Evolutionary conservation across 2,888 invertebrate species (phyloP).

Genomic region (Thyatira batis): DNA sequence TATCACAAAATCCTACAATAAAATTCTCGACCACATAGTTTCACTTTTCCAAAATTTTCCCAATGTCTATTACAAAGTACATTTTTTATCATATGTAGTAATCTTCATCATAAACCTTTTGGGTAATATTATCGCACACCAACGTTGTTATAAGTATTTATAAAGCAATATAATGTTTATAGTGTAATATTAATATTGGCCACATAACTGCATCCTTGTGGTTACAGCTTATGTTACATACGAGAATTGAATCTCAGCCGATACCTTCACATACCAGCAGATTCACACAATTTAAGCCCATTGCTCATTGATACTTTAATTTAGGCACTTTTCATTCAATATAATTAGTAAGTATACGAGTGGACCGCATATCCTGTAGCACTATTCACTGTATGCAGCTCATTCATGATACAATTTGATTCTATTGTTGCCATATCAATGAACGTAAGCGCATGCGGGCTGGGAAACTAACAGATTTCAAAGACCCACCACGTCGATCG

Average conservation of each 20-base stretch:
- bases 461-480: constrained; percentile 12
- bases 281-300: not conserved
- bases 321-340: not conserved
- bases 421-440: not conserved
- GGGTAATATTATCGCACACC: not conserved
- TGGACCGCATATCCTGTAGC: not conserved
- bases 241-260: not conserved
- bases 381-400: not conserved
- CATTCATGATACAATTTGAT: not conserved
- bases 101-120: not conserved
- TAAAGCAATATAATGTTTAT: not conserved
- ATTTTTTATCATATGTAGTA: not conserved
- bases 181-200: not conserved
- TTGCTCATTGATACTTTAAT: not conserved
- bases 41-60: not conserved
- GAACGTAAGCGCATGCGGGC: not conserved
- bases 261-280: not conserved
- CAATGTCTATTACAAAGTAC: not conserved
- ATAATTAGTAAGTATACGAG: not conserved
- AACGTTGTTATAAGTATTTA: not conserved
- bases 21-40: not conserved
- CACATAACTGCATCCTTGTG: not conserved
- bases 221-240: not conserved
- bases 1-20: not conserved
- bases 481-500: constrained; percentile 42